phyloP scores from a whole-genome alignment of 2,113 vertebrate species.

The Tapirus terrestris region DNA sequence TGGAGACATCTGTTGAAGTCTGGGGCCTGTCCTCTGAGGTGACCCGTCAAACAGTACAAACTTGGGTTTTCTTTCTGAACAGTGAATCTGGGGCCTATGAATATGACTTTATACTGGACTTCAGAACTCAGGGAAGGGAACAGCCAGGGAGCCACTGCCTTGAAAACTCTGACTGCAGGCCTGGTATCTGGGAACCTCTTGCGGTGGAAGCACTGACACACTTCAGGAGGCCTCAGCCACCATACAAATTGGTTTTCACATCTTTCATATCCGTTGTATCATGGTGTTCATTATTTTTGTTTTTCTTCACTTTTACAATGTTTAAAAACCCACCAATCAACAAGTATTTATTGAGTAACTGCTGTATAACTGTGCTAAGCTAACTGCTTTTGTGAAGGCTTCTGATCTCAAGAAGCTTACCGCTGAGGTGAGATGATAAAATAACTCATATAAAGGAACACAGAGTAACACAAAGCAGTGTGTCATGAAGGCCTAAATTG shows the following conservation, averaged over 20 bases:
- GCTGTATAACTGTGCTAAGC: not conserved
- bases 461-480: not conserved
- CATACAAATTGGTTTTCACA: not conserved
- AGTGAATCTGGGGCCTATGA: not conserved
- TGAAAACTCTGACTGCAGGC: not conserved
- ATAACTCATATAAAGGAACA: not conserved
- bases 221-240: not conserved
- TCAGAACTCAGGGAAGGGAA: not conserved
- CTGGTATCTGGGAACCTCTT: not conserved
- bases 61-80: not conserved
- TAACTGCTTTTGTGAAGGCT: not conserved
- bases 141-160: not conserved
- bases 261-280: not conserved
- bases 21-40: not conserved
- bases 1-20: constrained; percentile 14
- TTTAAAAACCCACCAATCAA: not conserved
- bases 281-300: not conserved
- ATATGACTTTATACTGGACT: not conserved
- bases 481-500: not conserved
- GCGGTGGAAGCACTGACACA: not conserved
- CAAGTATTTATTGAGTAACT: not conserved
- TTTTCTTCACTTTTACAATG: not conserved
- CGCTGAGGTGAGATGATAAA: not conserved
- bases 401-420: not conserved
- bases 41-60: not conserved